Conservation (phyloP, 2,797 vertebrate species). For the Gymnoscopelus microlampas region DNA sequence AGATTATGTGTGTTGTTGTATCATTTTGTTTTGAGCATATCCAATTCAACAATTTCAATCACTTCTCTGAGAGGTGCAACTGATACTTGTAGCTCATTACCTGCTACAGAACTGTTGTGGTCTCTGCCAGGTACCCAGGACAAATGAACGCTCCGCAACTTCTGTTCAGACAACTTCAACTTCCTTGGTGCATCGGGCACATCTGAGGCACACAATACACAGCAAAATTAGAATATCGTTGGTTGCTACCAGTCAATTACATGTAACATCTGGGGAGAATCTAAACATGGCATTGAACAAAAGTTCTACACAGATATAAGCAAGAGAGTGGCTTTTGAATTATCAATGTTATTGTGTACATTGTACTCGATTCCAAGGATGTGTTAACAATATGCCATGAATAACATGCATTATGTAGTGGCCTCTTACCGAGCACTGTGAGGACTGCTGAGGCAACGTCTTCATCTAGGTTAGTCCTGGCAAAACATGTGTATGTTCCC, state of each 20-base stretch:
- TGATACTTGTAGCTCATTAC: conserved; percentile 68
- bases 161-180: conserved; percentile 80
- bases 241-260: conserved; percentile 4
- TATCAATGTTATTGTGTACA: not conserved
- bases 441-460: conserved; percentile 75
- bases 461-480: conserved; percentile 85
- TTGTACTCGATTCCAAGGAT: not conserved
- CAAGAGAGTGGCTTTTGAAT: not conserved
- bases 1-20: too few species aligned
- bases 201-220: conserved; percentile 74
- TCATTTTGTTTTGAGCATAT: too few species aligned
- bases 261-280: not conserved
- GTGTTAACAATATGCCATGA: not conserved
- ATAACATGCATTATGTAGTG: conserved; percentile 1
- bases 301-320: not conserved
- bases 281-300: not conserved
- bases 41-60: too few species aligned
- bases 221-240: not conserved
- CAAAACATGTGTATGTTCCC: conserved; percentile 87
- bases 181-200: conserved; percentile 86
- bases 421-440: conserved; percentile 86
- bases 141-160: conserved; percentile 81
- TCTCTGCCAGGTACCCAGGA: conserved; percentile 86
- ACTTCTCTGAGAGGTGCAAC: too few species aligned
- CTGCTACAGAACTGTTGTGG: conserved; percentile 88